phyloP scores from a whole-genome alignment of 2,888 invertebrate species.

The Pollenia amentaria region DNA sequence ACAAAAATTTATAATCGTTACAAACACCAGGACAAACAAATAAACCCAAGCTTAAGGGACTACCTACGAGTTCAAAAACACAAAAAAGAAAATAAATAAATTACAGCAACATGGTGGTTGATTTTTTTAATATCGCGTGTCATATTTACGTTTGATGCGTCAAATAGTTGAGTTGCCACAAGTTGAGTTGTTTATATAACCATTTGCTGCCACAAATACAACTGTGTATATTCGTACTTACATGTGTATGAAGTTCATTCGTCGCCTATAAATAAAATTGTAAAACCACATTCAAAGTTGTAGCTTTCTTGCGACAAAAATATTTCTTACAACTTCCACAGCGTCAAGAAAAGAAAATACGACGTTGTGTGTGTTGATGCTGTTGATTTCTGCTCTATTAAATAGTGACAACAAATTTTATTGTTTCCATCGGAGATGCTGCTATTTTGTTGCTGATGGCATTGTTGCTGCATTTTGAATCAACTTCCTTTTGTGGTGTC shows the following conservation, averaged over 20 bases:
- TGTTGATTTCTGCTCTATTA: slow-evolving; percentile 66
- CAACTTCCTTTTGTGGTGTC: slow-evolving; percentile 66
- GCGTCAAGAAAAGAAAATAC: slow-evolving; percentile 29
- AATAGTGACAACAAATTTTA: slow-evolving; percentile 60
- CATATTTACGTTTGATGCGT: slow-evolving; percentile 55
- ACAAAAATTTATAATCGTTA: no score
- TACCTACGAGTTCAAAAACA: neutral
- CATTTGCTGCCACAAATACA: slow-evolving; percentile 39
- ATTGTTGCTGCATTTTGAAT: slow-evolving; percentile 15
- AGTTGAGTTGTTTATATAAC: slow-evolving; percentile 50
- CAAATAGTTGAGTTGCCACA: slow-evolving; percentile 57
- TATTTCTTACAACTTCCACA: neutral
- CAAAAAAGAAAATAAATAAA: neutral
- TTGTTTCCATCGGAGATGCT: slow-evolving; percentile 52
- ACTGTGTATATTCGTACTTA: neutral
- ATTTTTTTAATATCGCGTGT: slow-evolving; percentile 47
- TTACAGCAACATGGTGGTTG: neutral
- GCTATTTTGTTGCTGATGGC: slow-evolving; percentile 31
- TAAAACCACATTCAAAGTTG: slow-evolving; percentile 37
- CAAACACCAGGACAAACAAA: no score
- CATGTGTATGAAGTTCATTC: slow-evolving; percentile 7
- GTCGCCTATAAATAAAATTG: slow-evolving; percentile 53
- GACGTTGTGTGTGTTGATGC: slow-evolving; percentile 6
- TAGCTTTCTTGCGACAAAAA: slow-evolving; percentile 28
- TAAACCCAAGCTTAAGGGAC: neutral